Percentiles rank a stretch among this genome's conserved stretches.
Evolutionary conservation across 2,797 vertebrate genomes (phyloP).

Genomic region (Pseudochirops cupreus): DNA sequence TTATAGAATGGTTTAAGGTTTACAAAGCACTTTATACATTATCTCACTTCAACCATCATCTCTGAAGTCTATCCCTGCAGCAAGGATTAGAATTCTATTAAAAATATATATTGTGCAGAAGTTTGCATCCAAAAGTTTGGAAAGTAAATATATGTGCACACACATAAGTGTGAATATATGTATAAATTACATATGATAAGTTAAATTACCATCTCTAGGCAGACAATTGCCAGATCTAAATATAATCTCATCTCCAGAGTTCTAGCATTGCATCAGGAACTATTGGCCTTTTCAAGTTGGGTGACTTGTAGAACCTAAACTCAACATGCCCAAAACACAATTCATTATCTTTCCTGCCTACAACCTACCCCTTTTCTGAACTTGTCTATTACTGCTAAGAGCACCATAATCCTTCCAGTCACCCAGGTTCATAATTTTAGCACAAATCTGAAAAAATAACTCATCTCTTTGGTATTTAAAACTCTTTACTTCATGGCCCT

Average conservation of each 20-base stretch:
- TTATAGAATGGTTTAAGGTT: background rate
- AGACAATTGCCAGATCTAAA: conserved; percentile 26
- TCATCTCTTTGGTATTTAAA: background rate
- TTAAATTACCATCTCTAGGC: background rate
- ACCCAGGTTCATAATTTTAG: background rate
- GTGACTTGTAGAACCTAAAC: background rate
- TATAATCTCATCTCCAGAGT: background rate
- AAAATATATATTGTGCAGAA: background rate
- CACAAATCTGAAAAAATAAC: background rate
- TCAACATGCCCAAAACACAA: background rate
- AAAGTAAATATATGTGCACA: background rate
- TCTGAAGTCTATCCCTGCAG: background rate
- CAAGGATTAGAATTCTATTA: background rate
- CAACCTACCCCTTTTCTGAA: background rate
- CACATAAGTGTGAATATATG: background rate
- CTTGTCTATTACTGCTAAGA: background rate
- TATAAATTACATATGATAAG: background rate
- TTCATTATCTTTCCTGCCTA: background rate
- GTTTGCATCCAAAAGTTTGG: background rate
- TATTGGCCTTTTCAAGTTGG: background rate
- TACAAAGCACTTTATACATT: background rate
- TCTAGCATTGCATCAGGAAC: background rate
- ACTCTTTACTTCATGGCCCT: background rate
- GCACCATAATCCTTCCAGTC: background rate
- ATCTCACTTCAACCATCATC: background rate